Evolutionary conservation across 2,797 vertebrate genomes (phyloP).

Genomic region (Lycodopsis pacificus): DNA sequence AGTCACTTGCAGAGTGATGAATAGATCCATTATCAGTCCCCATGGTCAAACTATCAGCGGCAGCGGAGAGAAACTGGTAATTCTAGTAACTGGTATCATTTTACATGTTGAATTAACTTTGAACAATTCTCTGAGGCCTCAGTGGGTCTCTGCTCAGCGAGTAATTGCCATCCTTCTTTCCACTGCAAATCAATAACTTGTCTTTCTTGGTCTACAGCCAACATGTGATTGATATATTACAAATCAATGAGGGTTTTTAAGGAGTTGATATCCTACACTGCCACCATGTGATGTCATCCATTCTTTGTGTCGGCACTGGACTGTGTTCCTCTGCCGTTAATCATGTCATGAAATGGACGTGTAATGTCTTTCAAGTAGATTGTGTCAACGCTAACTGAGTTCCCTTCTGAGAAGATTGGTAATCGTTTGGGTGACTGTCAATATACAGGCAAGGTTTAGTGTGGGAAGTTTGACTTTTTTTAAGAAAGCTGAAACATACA

Average conservation of each 20-base stretch:
- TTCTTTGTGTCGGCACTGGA: constrained; percentile 2
- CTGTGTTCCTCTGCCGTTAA: constrained; percentile 23
- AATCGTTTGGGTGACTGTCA: background rate
- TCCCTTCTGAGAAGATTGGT: background rate
- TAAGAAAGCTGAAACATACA: background rate
- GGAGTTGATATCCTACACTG: constrained; percentile 23
- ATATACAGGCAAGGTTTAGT: background rate
- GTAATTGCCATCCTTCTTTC: constrained; percentile 18
- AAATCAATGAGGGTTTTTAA: constrained; percentile 54
- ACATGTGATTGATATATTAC: constrained; percentile 46
- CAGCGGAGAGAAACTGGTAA: constrained; percentile 10
- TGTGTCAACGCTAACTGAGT: background rate
- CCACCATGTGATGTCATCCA: background rate
- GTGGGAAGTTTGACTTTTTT: background rate
- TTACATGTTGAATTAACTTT: constrained; percentile 35
- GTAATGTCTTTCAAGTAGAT: background rate
- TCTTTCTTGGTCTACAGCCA: constrained; percentile 31
- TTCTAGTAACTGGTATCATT: constrained; percentile 13
- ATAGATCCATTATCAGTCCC: constrained; percentile 2
- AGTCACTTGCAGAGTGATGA: constrained; percentile 18
- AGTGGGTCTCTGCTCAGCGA: background rate
- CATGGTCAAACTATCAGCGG: constrained; percentile 10
- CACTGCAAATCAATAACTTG: constrained; percentile 54
- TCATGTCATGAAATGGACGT: constrained; percentile 15
- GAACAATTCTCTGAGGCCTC: background rate